Conservation (phyloP, 2,797 vertebrate genomes). For the Spheniscus humboldti region DNA sequence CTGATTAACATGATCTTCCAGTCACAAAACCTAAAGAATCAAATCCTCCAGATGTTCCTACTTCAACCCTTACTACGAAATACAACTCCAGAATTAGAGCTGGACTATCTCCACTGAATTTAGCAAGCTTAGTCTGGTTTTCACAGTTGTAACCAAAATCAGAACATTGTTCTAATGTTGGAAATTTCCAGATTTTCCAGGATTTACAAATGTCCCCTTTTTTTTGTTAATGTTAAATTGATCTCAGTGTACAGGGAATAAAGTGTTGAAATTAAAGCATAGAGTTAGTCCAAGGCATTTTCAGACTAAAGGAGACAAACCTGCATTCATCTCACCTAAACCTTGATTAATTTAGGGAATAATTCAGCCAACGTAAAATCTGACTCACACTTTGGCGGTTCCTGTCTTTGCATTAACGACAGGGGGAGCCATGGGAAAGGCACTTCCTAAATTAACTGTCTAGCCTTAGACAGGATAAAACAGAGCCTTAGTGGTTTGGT, state of each 20-base stretch:
- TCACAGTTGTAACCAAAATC: background rate
- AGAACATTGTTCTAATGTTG: background rate
- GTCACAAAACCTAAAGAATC: background rate
- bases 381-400: background rate
- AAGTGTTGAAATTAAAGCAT: background rate
- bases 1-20: background rate
- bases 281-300: background rate
- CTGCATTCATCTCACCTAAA: background rate
- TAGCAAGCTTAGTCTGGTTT: background rate
- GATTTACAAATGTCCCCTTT: background rate
- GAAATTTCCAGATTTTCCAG: background rate
- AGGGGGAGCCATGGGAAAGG: background rate
- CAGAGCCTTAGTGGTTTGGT: constrained; percentile 2
- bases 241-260: background rate
- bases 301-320: background rate
- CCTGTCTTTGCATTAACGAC: background rate
- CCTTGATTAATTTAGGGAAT: background rate
- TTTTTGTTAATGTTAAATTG: background rate
- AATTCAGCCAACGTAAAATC: background rate
- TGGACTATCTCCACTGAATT: background rate
- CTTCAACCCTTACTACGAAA: background rate
- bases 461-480: constrained; percentile 15
- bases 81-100: background rate
- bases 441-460: constrained; percentile 10
- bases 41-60: constrained; percentile 1